Evolutionary conservation across 2,113 vertebrate species (phyloP).

Genomic region (Cryptotis parvus): DNA sequence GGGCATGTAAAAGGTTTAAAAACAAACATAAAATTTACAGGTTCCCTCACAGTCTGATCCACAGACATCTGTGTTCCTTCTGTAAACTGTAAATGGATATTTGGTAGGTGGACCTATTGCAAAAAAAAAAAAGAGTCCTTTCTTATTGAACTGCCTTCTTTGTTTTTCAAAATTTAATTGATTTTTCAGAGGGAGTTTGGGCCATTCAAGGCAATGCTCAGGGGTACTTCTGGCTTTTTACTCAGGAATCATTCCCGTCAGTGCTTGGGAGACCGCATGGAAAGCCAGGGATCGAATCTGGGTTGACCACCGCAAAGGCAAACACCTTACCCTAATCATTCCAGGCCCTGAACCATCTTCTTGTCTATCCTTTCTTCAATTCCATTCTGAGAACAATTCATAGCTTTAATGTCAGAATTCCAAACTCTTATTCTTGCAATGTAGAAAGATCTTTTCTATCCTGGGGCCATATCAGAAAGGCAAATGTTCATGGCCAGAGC

Average conservation of each 20-base stretch:
- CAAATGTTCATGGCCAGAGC: slow-evolving; percentile 67
- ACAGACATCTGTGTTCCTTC: not conserved
- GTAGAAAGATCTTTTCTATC: slow-evolving; percentile 43
- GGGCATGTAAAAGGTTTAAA: not conserved
- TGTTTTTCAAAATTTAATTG: no score
- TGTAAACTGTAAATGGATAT: not conserved
- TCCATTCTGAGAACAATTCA: not conserved
- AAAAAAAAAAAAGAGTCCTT: not conserved
- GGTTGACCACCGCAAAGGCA: no score
- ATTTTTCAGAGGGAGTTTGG: no score
- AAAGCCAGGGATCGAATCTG: no score
- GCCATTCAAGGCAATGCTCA: no score
- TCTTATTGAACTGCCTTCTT: not conserved
- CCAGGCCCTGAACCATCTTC: no score
- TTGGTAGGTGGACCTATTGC: not conserved
- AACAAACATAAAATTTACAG: not conserved
- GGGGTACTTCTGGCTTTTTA: no score
- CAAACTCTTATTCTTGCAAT: not conserved
- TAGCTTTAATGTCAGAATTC: not conserved
- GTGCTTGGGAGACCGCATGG: no score
- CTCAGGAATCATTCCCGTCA: no score
- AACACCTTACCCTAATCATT: no score
- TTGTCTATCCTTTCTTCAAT: not conserved
- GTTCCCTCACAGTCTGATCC: not conserved
- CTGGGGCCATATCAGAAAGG: slow-evolving; percentile 53